Evolutionary conservation across 1,140 invertebrate genomes (phyloP).

Genomic region (Calosoma granatense): DNA sequence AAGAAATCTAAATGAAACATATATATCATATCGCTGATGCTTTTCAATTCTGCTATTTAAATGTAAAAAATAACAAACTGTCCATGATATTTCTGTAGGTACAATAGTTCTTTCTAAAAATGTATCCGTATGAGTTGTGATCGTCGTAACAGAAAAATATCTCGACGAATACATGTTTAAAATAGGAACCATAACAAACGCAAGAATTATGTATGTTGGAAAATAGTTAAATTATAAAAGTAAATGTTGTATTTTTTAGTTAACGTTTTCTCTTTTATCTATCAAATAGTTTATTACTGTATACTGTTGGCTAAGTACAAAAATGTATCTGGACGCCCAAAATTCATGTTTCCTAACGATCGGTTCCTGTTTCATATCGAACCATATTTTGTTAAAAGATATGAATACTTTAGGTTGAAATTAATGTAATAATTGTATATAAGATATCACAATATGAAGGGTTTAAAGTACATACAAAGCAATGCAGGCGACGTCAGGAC

Average conservation of each 20-base stretch:
- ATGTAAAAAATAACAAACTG: conserved; percentile 8
- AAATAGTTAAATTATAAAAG: no score
- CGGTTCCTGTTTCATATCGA: not conserved
- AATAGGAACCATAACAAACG: not conserved
- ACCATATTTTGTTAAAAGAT: not conserved
- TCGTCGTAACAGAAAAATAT: not conserved
- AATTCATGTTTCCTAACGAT: not conserved
- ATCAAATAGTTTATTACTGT: conserved; percentile 2
- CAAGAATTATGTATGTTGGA: no score
- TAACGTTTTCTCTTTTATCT: not conserved
- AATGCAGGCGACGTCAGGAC: not conserved
- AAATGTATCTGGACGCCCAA: conserved; percentile 4
- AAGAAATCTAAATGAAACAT: not conserved
- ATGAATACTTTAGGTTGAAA: conserved; percentile 3
- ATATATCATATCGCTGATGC: not conserved
- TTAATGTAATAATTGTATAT: not conserved
- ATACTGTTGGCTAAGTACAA: conserved; percentile 8
- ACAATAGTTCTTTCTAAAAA: not conserved
- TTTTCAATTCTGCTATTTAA: not conserved
- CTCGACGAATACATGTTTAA: not conserved
- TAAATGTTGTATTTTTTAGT: not conserved
- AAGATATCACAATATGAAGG: conserved; percentile 8
- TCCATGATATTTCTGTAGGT: not conserved
- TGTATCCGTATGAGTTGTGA: conserved; percentile 1
- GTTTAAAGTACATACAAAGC: conserved; percentile 8